These are phyloP conservation scores for Cephalophus harveyi DNA, from an alignment of 2,113 vertebrate species.

Conservation along the genomic window DNA sequence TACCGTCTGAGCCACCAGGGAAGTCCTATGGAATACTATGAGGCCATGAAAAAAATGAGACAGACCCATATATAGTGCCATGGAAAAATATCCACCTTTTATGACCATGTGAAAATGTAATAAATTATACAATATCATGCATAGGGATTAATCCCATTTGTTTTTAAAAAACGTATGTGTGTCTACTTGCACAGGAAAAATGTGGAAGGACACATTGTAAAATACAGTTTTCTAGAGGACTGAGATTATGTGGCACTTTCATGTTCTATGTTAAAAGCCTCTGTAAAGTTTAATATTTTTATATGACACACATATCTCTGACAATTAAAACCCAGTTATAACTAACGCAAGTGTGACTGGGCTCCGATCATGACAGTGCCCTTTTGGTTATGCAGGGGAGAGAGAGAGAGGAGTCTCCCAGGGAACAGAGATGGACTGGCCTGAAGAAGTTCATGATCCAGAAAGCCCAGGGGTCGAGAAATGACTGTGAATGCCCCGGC, in stretches of 20 bases:
- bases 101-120: background rate
- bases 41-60: background rate
- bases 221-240: background rate
- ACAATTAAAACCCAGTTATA: background rate
- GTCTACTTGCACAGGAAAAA: background rate
- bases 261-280: conserved; percentile 27
- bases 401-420: background rate
- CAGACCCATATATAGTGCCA: background rate
- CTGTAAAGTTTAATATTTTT: conserved; percentile 1
- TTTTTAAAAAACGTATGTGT: background rate
- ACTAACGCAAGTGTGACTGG: background rate
- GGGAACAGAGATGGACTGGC: background rate
- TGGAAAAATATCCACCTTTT: background rate
- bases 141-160: background rate
- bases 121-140: background rate
- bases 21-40: background rate
- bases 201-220: background rate
- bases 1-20: background rate
- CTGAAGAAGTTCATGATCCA: background rate
- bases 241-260: background rate
- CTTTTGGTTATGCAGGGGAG: background rate
- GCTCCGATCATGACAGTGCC: background rate
- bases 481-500: background rate
- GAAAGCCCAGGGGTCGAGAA: background rate
- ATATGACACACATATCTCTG: background rate